Percentiles rank a stretch among this genome's conserved stretches.
Evolutionary conservation across 2,797 vertebrate species (phyloP).

Genomic region (Propithecus deckenii): DNA sequence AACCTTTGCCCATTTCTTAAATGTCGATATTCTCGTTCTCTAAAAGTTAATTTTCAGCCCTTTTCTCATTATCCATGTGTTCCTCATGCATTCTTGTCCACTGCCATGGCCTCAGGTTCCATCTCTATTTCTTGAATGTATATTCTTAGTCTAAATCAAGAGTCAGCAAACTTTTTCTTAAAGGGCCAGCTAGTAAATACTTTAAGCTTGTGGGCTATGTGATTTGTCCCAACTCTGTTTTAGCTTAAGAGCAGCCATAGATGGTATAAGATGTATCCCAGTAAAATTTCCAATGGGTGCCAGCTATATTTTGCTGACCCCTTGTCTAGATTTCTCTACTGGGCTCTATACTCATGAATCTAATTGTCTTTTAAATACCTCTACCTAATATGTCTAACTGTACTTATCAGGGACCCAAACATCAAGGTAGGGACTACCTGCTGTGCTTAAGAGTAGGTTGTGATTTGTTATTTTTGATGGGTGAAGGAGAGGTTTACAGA

Average conservation of each 20-base stretch:
- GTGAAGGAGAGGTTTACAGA: not conserved
- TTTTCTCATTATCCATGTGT: not conserved
- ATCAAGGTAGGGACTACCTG: too few species aligned
- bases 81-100: not conserved
- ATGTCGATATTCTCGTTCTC: not conserved
- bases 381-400: not conserved
- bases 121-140: not conserved
- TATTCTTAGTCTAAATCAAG: not conserved
- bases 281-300: not conserved
- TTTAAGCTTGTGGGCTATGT: not conserved
- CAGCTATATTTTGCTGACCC: not conserved
- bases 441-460: not conserved
- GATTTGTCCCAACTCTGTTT: not conserved
- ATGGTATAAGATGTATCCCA: not conserved
- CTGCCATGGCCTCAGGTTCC: not conserved
- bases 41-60: not conserved
- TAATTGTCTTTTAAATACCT: not conserved
- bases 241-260: not conserved
- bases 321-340: not conserved
- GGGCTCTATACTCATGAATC: not conserved
- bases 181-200: not conserved
- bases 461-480: not conserved
- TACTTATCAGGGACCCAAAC: not conserved
- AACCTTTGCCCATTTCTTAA: not conserved
- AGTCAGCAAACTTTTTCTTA: not conserved